A percentile compares a stretch with the other conserved stretches of the same genome.
phyloP scores from a whole-genome alignment of 2,888 invertebrate genomes.

The Bimastos eiseni region DNA sequence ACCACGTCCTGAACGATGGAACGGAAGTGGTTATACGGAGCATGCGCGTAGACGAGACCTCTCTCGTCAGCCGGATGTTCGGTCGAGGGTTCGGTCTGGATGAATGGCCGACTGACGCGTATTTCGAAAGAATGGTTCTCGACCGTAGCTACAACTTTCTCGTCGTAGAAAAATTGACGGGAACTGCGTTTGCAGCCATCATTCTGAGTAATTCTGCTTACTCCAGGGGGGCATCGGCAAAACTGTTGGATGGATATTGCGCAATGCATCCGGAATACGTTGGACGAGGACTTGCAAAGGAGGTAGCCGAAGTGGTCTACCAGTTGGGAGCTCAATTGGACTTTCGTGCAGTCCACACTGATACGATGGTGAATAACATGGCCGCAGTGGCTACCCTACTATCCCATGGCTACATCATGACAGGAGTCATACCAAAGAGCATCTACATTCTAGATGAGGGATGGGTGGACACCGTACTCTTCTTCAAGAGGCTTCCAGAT shows the following conservation, averaged over 20 bases:
- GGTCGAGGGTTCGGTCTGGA: neutral
- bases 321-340: neutral
- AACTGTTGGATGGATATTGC: neutral
- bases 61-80: constrained; percentile 4
- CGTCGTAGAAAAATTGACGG: neutral
- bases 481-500: neutral
- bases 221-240: neutral
- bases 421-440: constrained; percentile 18
- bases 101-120: neutral
- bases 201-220: neutral
- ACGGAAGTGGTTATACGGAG: neutral
- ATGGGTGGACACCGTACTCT: constrained; percentile 9
- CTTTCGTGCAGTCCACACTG: neutral
- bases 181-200: neutral
- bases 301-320: neutral
- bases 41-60: neutral
- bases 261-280: neutral
- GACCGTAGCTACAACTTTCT: neutral
- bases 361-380: constrained; percentile 19
- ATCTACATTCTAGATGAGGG: neutral
- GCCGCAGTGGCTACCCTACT: neutral
- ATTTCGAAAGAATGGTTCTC: neutral
- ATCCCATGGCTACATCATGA: neutral
- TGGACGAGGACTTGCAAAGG: neutral
- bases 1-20: neutral